Conservation (phyloP, 53 echinoderm and acorn worm genomes). For the Temnopleurus reevesii region DNA sequence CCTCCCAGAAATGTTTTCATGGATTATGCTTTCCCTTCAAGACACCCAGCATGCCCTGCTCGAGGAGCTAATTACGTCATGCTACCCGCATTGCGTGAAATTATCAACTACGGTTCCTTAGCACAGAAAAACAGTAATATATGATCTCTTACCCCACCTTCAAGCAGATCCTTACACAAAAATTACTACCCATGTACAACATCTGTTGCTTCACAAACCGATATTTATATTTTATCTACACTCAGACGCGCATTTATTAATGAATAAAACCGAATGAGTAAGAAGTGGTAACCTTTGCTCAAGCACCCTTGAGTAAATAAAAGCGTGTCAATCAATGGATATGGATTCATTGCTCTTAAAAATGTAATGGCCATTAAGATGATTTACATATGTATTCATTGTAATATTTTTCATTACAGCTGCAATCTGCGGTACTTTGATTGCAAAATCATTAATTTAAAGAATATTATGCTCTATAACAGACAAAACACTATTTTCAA, state of each 20-base stretch:
- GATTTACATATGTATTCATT: neutral
- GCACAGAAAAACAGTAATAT: too few species aligned
- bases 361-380: neutral
- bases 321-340: slow-evolving; percentile 6
- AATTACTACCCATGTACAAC: too few species aligned
- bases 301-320: neutral
- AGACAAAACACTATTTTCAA: too few species aligned
- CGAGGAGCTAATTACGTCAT: neutral
- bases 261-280: neutral
- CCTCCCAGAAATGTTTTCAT: slow-evolving; percentile 7
- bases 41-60: slow-evolving; percentile 9
- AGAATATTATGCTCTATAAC: too few species aligned
- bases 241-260: neutral
- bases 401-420: too few species aligned
- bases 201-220: neutral
- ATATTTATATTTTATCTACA: neutral
- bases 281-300: slow-evolving; percentile 14
- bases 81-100: neutral
- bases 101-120: neutral
- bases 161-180: neutral
- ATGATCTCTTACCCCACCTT: too few species aligned
- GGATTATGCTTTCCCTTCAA: neutral
- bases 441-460: too few species aligned
- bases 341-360: neutral
- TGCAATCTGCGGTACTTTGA: too few species aligned